Base-by-base conservation (phyloP, 2,113 vertebrate species). In the Calidris pygmaea region DNA sequence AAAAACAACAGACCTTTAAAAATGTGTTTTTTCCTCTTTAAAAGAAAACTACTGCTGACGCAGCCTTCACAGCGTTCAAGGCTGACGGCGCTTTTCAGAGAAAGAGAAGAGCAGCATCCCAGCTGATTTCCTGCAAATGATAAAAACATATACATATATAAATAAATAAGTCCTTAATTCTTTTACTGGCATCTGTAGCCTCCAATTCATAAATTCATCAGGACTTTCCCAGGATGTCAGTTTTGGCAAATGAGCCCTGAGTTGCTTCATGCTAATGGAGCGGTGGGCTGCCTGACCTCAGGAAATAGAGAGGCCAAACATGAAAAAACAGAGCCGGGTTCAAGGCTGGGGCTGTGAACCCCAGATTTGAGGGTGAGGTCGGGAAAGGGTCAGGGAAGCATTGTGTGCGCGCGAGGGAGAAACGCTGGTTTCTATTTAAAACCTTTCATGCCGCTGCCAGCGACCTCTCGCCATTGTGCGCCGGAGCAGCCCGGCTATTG, bases 291-390 rank as follows among this genome's bases (percentile, higher is more conserved):
- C 93, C 93, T 97, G 97, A 97, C 96, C 97, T 96, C 96, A 97
- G 97, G 97, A 97, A 97, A 96, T 93, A 93, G 95, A 96, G 92
- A 96, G 97, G 97, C 95, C 97, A 97, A 97, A 97, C 79, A 94
- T 93, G 95, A 94, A 97, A 97, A 96, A 97, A 97, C 92, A 97
- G 95, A 96, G 90, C 93, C 13, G 78, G 89, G 95, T 96, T 98
- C 95, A 97, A 94, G 96, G 95, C 91, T 93, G 95, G 94, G 89
- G 95, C 95, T 97, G 92, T 96, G 97, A 97, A 93, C 97, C 96
- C 94, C 73, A 93, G 81, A 91, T 94, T 94, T 93, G 87, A 88
- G 75, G 83, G 89, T 78, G 89, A 96, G 96, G 96, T 96, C 95
- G 84, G 75, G 32, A 20, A n/a, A 58, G 91, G 96, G 96, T 93